Percentiles rank a stretch among this genome's conserved stretches.
Evolutionary conservation across 2,113 vertebrate species (phyloP).

Genomic region (Sylvilagus bachmani): DNA sequence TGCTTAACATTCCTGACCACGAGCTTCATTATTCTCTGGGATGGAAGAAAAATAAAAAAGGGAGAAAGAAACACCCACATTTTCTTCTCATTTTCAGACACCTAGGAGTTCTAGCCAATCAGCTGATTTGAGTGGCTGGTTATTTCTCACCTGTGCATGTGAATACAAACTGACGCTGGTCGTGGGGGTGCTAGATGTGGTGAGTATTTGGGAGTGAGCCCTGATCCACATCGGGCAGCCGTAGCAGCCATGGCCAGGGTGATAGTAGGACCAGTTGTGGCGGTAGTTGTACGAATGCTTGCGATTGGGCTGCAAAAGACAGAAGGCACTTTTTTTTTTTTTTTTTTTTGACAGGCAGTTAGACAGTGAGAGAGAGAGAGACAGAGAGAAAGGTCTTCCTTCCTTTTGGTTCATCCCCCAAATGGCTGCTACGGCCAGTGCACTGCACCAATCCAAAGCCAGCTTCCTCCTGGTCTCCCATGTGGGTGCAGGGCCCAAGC

Average conservation of each 20-base stretch:
- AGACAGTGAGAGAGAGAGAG: no score
- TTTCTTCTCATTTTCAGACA: conserved; percentile 85
- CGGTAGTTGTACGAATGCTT: neutral
- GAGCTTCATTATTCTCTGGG: conserved; percentile 86
- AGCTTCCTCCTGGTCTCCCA: no score
- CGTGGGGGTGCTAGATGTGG: neutral
- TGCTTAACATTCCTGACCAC: conserved; percentile 88
- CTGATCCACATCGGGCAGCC: rapidly evolving
- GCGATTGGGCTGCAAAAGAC: neutral
- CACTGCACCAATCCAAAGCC: no score
- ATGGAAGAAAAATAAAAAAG: conserved; percentile 43
- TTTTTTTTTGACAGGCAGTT: neutral
- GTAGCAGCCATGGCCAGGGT: no score
- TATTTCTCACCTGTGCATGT: neutral
- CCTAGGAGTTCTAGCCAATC: conserved; percentile 81
- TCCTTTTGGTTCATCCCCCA: no score
- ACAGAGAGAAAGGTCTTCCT: no score
- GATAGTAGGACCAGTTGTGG: neutral
- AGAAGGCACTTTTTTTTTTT: neutral
- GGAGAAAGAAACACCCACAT: conserved; percentile 31
- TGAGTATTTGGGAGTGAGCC: no score
- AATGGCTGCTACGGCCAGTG: no score
- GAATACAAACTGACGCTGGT: conserved; percentile 10
- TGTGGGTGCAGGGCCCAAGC: no score
- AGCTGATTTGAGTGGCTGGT: conserved; percentile 43